A percentile compares a stretch with the other conserved stretches of the same genome.
These are phyloP conservation scores for Morelia viridis DNA, from an alignment of 2,797 vertebrate genomes.

Conservation along the genomic window DNA sequence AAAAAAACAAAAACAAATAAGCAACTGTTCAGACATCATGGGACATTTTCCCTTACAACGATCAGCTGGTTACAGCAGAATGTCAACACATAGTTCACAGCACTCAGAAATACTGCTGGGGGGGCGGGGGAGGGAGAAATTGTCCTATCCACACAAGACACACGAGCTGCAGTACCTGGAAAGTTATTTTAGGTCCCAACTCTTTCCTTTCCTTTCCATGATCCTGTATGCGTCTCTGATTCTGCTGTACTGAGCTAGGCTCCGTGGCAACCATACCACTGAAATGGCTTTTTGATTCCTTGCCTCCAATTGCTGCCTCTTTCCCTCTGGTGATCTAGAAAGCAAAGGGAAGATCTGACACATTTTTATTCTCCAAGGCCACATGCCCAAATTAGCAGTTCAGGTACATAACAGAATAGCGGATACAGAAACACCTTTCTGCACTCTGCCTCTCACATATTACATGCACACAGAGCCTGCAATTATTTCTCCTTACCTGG, in stretches of 20 bases:
- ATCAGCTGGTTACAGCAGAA: background rate
- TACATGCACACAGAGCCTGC: background rate
- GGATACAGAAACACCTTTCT: background rate
- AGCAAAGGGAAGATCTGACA: conserved; percentile 30
- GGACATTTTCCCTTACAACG: background rate
- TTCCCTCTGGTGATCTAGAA: conserved; percentile 82
- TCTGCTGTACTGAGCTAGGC: conserved; percentile 69
- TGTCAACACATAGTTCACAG: conserved; percentile 1
- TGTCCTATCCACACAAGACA: background rate
- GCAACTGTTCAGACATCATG: conserved; percentile 25
- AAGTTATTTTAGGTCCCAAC: conserved; percentile 82
- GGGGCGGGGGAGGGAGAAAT: background rate
- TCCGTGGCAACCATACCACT: conserved; percentile 68
- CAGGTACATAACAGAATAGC: background rate
- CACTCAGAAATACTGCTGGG: background rate
- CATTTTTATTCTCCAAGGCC: background rate
- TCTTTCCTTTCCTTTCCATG: conserved; percentile 94
- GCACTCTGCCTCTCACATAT: background rate
- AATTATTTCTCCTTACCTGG: conserved; percentile 75
- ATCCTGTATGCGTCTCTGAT: conserved; percentile 86
- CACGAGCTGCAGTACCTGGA: conserved; percentile 76
- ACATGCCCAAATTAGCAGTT: background rate
- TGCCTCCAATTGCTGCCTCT: conserved; percentile 72
- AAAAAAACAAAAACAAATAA: background rate
- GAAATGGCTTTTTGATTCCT: conserved; percentile 77